Evolutionary conservation across 1,140 invertebrate species (phyloP).

Genomic region (Drosophila teissieri): DNA sequence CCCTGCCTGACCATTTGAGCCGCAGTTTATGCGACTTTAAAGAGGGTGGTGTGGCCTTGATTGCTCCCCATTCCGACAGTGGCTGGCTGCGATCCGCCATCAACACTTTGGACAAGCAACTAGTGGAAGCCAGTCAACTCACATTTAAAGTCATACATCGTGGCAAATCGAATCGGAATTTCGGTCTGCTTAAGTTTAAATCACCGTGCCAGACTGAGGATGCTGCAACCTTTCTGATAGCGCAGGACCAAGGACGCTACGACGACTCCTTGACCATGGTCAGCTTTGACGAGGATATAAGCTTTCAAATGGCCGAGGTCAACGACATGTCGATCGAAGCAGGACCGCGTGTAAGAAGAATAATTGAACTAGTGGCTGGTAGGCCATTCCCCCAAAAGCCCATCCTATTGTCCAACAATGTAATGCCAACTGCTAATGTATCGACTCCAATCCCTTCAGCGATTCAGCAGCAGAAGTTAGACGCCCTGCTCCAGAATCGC

Average conservation of each 20-base stretch:
- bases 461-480: not conserved
- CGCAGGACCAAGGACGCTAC: not conserved
- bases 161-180: not conserved
- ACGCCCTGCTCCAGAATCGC: not conserved
- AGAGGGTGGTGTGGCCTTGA: conserved; percentile 9
- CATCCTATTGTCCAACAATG: no score
- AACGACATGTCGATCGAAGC: conserved; percentile 10
- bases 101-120: not conserved
- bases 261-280: not conserved
- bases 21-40: conserved; percentile 3
- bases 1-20: conserved; percentile 12
- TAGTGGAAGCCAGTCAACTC: not conserved
- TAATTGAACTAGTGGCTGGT: conserved; percentile 18
- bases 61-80: conserved; percentile 1
- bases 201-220: not conserved
- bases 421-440: no score
- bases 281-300: not conserved
- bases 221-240: conserved; percentile 17
- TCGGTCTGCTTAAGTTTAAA: conserved; percentile 35
- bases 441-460: not conserved
- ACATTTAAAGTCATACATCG: not conserved
- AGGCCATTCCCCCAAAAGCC: not conserved
- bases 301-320: conserved; percentile 14
- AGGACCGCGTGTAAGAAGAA: not conserved
- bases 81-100: conserved; percentile 19